These are phyloP conservation scores for Styela clava DNA, from an alignment of 23 tunicate species.

Conservation along the genomic window DNA sequence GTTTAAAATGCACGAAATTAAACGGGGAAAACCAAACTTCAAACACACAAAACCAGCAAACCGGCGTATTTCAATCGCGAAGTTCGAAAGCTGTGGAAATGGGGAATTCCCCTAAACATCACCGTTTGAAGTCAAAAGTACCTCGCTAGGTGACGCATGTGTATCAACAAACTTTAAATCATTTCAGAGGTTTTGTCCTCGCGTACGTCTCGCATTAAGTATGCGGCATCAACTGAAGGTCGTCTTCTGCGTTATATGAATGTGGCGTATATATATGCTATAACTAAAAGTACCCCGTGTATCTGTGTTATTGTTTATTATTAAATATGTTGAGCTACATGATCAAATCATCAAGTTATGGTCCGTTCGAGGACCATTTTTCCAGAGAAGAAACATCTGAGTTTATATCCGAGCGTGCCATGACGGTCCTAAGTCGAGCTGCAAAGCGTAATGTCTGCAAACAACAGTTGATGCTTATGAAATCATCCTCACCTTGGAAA, in stretches of 20 bases:
- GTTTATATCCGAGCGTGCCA: slow-evolving; percentile 51
- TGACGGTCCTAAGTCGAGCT: slow-evolving; percentile 56
- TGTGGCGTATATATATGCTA: too few relatives aligned
- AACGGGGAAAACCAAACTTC: too few relatives aligned
- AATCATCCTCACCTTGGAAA: slow-evolving; percentile 18
- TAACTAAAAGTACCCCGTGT: too few relatives aligned
- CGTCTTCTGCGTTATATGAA: too few relatives aligned
- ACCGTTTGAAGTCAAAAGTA: background rate
- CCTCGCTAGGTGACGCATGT: background rate
- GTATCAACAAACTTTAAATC: background rate
- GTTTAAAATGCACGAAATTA: too few relatives aligned
- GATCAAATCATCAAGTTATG: background rate
- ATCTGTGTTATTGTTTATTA: too few relatives aligned
- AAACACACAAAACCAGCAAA: too few relatives aligned
- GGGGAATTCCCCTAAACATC: background rate
- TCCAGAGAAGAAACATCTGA: background rate
- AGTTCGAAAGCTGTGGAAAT: background rate
- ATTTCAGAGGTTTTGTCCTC: background rate
- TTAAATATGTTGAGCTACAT: background rate
- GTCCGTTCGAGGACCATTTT: background rate
- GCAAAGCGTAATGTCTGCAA: slow-evolving; percentile 50
- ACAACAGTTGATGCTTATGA: slow-evolving; percentile 30
- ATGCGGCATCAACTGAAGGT: too few relatives aligned
- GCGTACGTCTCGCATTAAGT: too few relatives aligned
- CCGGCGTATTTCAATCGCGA: too few relatives aligned